phyloP scores from a whole-genome alignment of 2,797 vertebrate genomes.

The Sandelia bainsii region DNA sequence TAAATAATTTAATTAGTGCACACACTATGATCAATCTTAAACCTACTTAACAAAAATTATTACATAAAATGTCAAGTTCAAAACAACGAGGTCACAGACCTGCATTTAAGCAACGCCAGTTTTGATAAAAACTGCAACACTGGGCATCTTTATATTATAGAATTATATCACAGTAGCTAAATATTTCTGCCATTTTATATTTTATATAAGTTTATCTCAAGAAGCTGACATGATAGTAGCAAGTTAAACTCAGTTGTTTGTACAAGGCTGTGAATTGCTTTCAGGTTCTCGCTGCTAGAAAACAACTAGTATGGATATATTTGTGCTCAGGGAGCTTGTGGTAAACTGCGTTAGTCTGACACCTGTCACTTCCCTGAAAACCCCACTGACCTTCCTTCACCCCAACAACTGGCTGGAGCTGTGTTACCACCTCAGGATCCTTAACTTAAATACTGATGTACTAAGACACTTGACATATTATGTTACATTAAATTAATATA shows the following conservation, averaged over 20 bases:
- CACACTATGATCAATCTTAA: too few species aligned
- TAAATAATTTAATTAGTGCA: too few species aligned
- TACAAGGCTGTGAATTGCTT: neutral
- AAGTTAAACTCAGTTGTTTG: neutral
- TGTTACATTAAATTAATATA: too few species aligned
- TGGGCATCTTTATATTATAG: too few species aligned
- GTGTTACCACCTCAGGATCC: neutral
- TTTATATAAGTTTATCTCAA: neutral
- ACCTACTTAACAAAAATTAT: too few species aligned
- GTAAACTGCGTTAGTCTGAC: slow-evolving; percentile 9
- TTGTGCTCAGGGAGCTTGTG: neutral
- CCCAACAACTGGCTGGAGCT: neutral
- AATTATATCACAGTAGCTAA: too few species aligned
- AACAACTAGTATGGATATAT: neutral
- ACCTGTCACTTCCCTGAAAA: neutral
- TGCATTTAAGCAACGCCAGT: too few species aligned
- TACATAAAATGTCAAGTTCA: too few species aligned
- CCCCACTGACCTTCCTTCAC: neutral
- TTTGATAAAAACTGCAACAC: too few species aligned
- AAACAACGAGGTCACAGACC: too few species aligned
- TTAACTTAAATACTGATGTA: neutral
- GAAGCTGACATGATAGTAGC: neutral
- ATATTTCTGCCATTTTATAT: neutral
- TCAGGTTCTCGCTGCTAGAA: neutral
- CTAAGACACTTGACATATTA: too few species aligned